Base-by-base conservation (phyloP, 2,888 invertebrate genomes). In the Gasteruption jaculator region DNA sequence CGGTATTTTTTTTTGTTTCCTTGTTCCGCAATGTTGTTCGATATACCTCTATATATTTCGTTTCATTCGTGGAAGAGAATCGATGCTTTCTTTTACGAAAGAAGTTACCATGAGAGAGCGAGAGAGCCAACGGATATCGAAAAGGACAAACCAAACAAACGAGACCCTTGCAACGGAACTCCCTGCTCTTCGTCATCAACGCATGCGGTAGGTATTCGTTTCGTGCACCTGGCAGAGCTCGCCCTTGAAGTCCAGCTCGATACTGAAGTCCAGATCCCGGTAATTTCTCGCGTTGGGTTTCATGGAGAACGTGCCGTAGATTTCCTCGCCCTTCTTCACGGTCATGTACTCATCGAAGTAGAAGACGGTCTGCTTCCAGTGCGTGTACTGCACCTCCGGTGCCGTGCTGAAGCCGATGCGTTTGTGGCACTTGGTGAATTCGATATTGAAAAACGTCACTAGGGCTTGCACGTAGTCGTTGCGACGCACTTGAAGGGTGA, bases 361-460 rank as follows among this genome's bases (percentile, higher is more conserved):
- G 76, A 99, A 99, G 36, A 99, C 97, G 5, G 89, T 91, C 73
- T 96, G 95, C 72, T 99, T 99, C 99, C 99, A 99, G 73, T 99
- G 99, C 15, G 99, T 99, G 74, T 99, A 97, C 20, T 91, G 90
- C 1, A 92, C 88, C 68, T 97, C 97, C 0, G 99, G 99, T 1
- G 93, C 93, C 43, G 99, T 99, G 62, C 95, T 96, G 75, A 99
- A 99, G 16, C 97, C 96, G 51, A 93, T 90, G 41, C 93, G 81
- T 76, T 96, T 99, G 79, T 99, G 99, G 59, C 95, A 99, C 78
- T 96, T 95, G 24, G 95, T 93, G 77, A 99, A 99, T 75, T 99
- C 97, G 56, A 99, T 94, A 65, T 92, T 97, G 76, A 99, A 99
- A 76, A 92, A 99, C 15, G 97, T 95, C 53, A 99, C 97, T 59